Evolutionary conservation across 2,113 vertebrate species (phyloP).

Genomic region (Heterochromis multidens): DNA sequence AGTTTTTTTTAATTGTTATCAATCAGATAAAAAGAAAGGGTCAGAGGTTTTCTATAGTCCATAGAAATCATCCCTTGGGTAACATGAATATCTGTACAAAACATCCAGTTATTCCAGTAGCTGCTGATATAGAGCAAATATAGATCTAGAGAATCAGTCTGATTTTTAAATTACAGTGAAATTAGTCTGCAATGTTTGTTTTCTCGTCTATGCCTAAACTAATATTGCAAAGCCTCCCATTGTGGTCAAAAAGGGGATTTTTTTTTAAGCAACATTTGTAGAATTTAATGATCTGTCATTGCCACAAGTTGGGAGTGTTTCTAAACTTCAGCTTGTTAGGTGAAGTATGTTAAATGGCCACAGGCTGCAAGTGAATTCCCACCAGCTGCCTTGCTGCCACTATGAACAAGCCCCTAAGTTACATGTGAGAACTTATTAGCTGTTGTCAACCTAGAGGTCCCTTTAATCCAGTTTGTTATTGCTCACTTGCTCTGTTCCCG

Average conservation of each 20-base stretch:
- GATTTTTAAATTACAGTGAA: not conserved
- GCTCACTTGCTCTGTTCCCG: slow-evolving; percentile 18
- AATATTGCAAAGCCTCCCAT: not conserved
- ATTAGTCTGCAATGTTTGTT: not conserved
- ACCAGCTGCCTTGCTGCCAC: slow-evolving; percentile 15
- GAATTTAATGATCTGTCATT: not conserved
- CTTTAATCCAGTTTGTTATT: slow-evolving; percentile 33
- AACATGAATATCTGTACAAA: not conserved
- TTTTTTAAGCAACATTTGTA: not conserved
- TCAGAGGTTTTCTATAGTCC: not conserved
- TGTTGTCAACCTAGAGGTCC: slow-evolving; percentile 12
- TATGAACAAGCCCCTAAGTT: not conserved
- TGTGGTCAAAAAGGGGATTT: not conserved
- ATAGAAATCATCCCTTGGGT: not conserved
- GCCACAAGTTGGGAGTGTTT: not conserved
- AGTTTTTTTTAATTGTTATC: not conserved
- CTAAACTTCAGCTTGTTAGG: not conserved
- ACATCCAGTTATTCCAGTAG: not conserved
- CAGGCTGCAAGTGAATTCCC: slow-evolving; percentile 9
- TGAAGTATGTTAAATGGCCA: not conserved
- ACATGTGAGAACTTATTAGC: slow-evolving; percentile 54
- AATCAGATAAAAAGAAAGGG: not conserved
- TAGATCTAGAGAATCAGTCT: not conserved
- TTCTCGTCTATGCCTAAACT: not conserved
- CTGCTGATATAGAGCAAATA: not conserved